Conservation (phyloP, 2,113 vertebrate species). For the Thryonomys swinderianus region DNA sequence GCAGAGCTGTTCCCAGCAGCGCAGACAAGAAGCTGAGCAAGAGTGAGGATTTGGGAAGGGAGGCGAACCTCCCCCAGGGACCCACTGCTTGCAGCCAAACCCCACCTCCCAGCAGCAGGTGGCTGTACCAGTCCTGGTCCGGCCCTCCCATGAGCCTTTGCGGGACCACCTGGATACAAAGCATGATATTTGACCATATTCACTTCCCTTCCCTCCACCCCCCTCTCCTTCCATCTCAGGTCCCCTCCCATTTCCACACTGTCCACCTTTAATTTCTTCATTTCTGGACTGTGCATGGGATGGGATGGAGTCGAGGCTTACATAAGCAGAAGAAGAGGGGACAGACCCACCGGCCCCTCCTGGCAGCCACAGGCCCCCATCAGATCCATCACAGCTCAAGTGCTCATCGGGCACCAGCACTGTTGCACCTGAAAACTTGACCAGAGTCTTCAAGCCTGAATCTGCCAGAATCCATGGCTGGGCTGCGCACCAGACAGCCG, state of each 20-base stretch:
- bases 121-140: background rate
- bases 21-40: background rate
- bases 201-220: too few relatives aligned
- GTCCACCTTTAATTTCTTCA: background rate
- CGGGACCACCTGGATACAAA: background rate
- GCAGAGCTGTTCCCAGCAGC: background rate
- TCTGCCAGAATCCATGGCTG: background rate
- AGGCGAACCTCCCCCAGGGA: background rate
- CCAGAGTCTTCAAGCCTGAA: background rate
- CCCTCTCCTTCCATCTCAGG: background rate
- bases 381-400: rapidly evolving
- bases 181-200: too few relatives aligned
- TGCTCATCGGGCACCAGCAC: rapidly evolving
- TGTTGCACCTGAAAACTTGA: too few relatives aligned
- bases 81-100: background rate
- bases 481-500: too few relatives aligned
- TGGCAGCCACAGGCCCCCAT: rapidly evolving
- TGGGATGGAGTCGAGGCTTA: background rate
- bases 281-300: background rate
- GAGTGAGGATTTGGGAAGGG: too few relatives aligned
- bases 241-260: background rate
- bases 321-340: background rate
- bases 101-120: background rate
- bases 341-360: rapidly evolving
- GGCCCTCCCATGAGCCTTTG: background rate